These are phyloP conservation scores for Gibbula magus DNA, from an alignment of 2,888 invertebrate genomes.

Conservation along the genomic window DNA sequence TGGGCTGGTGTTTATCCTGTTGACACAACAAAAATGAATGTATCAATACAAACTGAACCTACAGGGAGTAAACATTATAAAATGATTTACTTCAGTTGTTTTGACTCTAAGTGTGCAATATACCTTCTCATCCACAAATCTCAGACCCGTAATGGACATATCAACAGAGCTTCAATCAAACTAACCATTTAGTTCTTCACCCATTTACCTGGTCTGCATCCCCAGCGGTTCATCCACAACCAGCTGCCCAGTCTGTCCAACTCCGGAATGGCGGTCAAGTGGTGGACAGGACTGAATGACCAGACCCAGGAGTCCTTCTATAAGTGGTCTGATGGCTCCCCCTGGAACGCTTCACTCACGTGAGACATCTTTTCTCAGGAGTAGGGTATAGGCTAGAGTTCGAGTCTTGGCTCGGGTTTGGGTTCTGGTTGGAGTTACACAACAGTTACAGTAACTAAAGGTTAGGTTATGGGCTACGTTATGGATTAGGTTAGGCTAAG, in stretches of 20 bases:
- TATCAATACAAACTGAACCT: too few species aligned
- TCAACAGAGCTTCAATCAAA: not conserved
- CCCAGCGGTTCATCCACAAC: slow-evolving; percentile 24
- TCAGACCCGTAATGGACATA: not conserved
- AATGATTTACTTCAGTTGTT: too few species aligned
- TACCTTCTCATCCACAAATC: not conserved
- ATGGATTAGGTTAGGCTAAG: too few species aligned
- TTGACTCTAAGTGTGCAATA: not conserved
- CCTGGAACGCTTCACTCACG: slow-evolving; percentile 35
- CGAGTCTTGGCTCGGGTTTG: too few species aligned
- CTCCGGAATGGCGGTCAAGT: slow-evolving; percentile 37
- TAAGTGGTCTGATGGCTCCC: slow-evolving; percentile 45
- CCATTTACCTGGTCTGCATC: not conserved
- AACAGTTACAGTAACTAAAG: too few species aligned
- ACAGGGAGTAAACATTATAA: too few species aligned
- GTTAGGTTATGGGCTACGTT: too few species aligned
- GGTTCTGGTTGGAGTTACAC: too few species aligned
- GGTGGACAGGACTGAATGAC: slow-evolving; percentile 55
- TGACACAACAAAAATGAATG: too few species aligned
- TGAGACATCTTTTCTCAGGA: too few species aligned
- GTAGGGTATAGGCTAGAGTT: too few species aligned
- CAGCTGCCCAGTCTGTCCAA: slow-evolving; percentile 31
- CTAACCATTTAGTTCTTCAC: not conserved
- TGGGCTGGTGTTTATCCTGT: too few species aligned
- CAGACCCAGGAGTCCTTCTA: slow-evolving; percentile 37